phyloP scores from a whole-genome alignment of 2,888 invertebrate genomes.

The Chrysodeixis includens region DNA sequence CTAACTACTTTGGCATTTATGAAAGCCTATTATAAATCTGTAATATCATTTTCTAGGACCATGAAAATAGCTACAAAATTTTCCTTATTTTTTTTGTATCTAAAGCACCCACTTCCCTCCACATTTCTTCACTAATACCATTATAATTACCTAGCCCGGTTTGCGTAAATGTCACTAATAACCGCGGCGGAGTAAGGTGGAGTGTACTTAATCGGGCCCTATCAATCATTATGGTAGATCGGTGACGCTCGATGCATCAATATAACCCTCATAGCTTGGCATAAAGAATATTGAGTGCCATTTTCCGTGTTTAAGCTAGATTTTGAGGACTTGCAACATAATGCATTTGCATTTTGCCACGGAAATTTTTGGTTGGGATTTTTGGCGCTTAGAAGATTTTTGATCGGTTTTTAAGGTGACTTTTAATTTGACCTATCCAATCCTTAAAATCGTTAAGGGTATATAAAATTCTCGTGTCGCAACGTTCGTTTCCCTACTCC shows the following conservation, averaged over 20 bases:
- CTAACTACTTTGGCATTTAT: too few species aligned
- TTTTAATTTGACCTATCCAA: too few species aligned
- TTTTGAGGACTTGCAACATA: slow-evolving; percentile 13
- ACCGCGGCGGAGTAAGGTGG: background rate
- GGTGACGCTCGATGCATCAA: slow-evolving; percentile 40
- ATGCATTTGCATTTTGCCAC: slow-evolving; percentile 8
- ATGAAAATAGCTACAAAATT: too few species aligned
- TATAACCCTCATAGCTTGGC: slow-evolving; percentile 22
- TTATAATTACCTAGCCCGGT: background rate
- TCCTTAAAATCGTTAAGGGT: too few species aligned
- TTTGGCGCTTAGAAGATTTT: too few species aligned
- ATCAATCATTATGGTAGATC: slow-evolving; percentile 42
- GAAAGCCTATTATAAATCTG: too few species aligned
- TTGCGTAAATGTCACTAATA: background rate
- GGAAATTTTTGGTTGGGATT: background rate
- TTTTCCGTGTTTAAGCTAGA: slow-evolving; percentile 18
- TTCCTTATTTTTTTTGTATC: background rate
- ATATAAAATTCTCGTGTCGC: too few species aligned
- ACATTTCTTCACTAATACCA: background rate
- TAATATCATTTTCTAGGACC: too few species aligned
- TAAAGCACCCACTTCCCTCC: background rate
- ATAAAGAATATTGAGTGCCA: slow-evolving; percentile 24
- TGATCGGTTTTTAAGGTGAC: too few species aligned
- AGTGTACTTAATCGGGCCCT: slow-evolving; percentile 14
- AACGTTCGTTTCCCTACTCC: too few species aligned